These are phyloP conservation scores for Poecilia latipinna DNA, from an alignment of 2,113 vertebrate species.

Conservation along the genomic window DNA sequence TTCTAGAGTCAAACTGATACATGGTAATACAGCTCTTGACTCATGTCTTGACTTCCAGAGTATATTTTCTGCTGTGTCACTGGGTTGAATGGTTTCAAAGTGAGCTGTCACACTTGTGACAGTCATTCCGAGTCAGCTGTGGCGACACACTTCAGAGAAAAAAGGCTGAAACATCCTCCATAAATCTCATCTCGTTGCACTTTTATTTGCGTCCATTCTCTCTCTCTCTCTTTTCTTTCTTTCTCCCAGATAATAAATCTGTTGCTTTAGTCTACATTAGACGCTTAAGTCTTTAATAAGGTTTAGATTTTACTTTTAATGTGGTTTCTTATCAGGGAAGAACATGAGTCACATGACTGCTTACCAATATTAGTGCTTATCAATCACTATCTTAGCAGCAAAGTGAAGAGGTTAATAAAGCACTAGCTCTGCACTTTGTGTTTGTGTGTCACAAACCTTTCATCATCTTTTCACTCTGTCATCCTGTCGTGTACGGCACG, in stretches of 20 bases:
- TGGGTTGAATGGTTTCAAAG: constrained; percentile 54
- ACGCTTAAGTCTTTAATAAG: background rate
- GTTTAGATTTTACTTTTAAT: background rate
- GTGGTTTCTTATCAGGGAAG: background rate
- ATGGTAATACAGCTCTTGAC: constrained; percentile 29
- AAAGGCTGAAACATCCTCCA: constrained; percentile 21
- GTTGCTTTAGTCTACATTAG: constrained; percentile 1
- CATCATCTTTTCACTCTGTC: constrained; percentile 14
- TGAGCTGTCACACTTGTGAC: constrained; percentile 61
- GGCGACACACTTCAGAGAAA: constrained; percentile 48
- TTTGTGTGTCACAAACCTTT: constrained; percentile 38
- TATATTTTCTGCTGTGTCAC: constrained; percentile 66
- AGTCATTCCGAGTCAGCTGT: constrained; percentile 65
- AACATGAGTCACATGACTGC: constrained; percentile 21
- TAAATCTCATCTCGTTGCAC: constrained; percentile 21
- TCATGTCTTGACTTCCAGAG: constrained; percentile 58
- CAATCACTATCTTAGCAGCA: constrained; percentile 28
- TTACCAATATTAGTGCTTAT: constrained; percentile 43
- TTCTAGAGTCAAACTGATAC: constrained; percentile 48
- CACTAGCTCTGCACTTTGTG: constrained; percentile 34
- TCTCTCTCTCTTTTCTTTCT: too few species aligned
- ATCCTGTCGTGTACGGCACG: constrained; percentile 10
- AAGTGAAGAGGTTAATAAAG: constrained; percentile 37
- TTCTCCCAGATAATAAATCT: background rate
- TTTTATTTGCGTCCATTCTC: constrained; percentile 28